Evolutionary conservation across 2,888 invertebrate genomes (phyloP), one percentile per base, ranked within the genome.

Genomic region (Lamellibrachia satsuma): DNA sequence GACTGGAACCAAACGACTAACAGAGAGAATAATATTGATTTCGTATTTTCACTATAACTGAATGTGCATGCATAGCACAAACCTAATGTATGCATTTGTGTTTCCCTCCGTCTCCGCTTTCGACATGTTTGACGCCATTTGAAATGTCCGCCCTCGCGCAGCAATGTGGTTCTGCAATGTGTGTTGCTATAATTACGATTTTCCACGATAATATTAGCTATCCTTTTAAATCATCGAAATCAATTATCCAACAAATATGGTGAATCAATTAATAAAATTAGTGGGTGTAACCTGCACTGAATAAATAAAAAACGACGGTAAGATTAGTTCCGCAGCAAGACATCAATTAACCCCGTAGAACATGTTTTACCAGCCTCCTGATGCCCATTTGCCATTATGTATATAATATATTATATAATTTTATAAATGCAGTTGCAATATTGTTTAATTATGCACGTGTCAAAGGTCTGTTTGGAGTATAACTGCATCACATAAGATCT

Each of bases 131-230:
- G 75, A 75, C 75, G 75, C 75, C 75, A 75, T 75, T 75, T 75
- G 75, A 75, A 75, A 75, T 75, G 75, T 75, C 75, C 75, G 75
- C 75, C 75, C 75, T 75, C n/a, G n/a, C 75, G 75, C 75, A n/a
- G 75, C n/a, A 75, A 75, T 75, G 75, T 75, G 22, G 22, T 75
- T 75, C 75, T 75, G 75, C 75, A 22, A 75, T 75, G 75, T n/a
- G 75, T 22, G 75, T 75, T 6, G 75, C 22, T 75, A 75, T 6
- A 75, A 75, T 75, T 75, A 75, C 75, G n/a, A 6, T 22, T 3
- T 22, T 15, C n/a, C 75, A 22, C n/a, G 22, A 6, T 75, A 75
- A 22, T 75, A 75, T 22, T 22, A 75, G 15, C 15, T 15, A 75
- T 75, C 75, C 75, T 6, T 75, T n/a, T 22, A 75, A 75, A 75